Percentiles rank a stretch among this genome's conserved stretches.
Conservation (phyloP, 2,113 vertebrate genomes). For the Phyllostomus hastatus region DNA sequence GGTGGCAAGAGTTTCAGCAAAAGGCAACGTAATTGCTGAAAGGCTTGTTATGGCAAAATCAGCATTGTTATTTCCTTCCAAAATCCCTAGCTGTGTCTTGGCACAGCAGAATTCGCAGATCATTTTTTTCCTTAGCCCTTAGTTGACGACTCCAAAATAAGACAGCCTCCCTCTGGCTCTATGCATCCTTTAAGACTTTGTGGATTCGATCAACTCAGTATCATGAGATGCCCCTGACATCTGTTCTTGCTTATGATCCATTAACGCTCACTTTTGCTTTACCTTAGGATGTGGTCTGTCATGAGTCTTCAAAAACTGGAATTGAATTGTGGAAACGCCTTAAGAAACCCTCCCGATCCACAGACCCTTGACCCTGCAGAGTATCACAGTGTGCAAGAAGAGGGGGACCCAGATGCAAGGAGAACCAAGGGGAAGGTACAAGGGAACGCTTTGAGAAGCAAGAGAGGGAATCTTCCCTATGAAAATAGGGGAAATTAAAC, state of each 20-base stretch:
- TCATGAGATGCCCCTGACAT: neutral
- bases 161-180: neutral
- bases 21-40: neutral
- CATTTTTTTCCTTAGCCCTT: neutral
- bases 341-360: neutral
- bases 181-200: neutral
- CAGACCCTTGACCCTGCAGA: neutral
- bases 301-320: neutral
- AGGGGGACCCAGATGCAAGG: neutral
- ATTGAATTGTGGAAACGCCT: neutral
- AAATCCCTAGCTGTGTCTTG: neutral
- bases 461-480: neutral
- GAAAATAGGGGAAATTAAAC: neutral
- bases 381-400: neutral
- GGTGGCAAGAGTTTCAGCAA: neutral
- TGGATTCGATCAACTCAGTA: neutral
- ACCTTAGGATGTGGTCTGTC: neutral
- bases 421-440: neutral
- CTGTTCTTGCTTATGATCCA: neutral
- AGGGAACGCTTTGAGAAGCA: neutral
- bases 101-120: neutral
- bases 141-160: neutral
- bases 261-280: conserved; percentile 26
- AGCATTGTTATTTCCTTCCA: conserved; percentile 7
- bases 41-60: neutral